Conservation (phyloP, 2,113 vertebrate species). For the Pseudorasbora parva region DNA sequence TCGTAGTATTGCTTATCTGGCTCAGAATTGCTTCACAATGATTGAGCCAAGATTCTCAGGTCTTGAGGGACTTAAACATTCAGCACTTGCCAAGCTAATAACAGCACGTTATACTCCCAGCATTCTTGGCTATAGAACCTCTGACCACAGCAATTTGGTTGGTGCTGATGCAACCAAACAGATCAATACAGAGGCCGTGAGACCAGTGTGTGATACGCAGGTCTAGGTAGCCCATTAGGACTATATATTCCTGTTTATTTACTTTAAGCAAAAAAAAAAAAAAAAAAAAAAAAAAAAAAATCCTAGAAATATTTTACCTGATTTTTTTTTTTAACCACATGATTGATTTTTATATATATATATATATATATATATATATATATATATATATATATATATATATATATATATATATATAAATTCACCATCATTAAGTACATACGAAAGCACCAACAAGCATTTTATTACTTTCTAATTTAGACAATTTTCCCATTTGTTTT, state of each 20-base stretch:
- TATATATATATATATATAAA: too few relatives aligned
- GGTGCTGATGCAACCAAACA: slow-evolving; percentile 51
- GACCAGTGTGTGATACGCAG: slow-evolving; percentile 6
- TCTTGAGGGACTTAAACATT: slow-evolving; percentile 38
- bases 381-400: too few relatives aligned
- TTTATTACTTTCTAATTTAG: too few relatives aligned
- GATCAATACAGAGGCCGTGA: slow-evolving; percentile 50
- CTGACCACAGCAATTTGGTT: slow-evolving; percentile 47
- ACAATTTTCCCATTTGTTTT: too few relatives aligned
- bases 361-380: too few relatives aligned
- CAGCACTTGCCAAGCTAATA: slow-evolving; percentile 48
- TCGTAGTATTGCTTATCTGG: slow-evolving; percentile 12
- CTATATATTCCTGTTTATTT: too few relatives aligned
- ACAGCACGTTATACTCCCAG: slow-evolving; percentile 30
- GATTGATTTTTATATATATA: too few relatives aligned
- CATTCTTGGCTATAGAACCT: slow-evolving; percentile 48
- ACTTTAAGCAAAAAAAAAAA: not conserved
- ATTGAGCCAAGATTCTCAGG: slow-evolving; percentile 26
- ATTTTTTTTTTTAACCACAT: not conserved
- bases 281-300: too few relatives aligned
- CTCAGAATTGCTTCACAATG: slow-evolving; percentile 12
- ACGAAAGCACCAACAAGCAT: too few relatives aligned
- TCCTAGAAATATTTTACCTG: not conserved
- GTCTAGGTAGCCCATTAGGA: slow-evolving; percentile 12
- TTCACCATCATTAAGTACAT: too few relatives aligned